Conservation (phyloP, 1,140 invertebrate species). For the Drosophila asahinai region DNA sequence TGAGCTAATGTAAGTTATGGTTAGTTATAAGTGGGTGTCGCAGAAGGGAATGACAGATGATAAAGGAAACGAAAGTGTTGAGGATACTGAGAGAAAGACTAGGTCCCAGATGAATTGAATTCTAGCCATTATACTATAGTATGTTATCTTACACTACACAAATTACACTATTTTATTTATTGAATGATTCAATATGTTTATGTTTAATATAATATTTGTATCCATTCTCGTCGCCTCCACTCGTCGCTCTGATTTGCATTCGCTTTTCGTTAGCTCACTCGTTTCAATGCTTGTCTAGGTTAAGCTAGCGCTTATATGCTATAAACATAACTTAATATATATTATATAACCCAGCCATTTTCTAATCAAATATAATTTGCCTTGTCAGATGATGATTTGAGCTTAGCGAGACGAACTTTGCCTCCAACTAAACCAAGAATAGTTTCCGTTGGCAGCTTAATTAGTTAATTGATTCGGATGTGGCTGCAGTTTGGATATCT, state of each 20-base stretch:
- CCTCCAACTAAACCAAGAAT: neutral
- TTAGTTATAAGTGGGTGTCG: conserved; percentile 50
- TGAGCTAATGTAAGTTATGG: conserved; percentile 70
- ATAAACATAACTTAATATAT: neutral
- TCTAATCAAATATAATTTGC: neutral
- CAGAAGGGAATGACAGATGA: neutral
- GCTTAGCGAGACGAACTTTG: no score
- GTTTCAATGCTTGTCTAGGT: no score
- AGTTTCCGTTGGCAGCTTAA: conserved; percentile 30
- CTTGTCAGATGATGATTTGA: conserved; percentile 1
- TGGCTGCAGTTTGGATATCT: conserved; percentile 17
- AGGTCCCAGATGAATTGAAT: neutral
- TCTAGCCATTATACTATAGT: no score
- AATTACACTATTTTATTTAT: no score
- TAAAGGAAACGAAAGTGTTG: conserved; percentile 34
- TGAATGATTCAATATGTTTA: no score
- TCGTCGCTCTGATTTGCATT: no score
- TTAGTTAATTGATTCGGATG: conserved; percentile 43
- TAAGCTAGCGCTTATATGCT: no score
- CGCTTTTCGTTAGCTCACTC: no score
- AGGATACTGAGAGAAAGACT: neutral
- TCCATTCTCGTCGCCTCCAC: no score
- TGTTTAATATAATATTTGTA: no score
- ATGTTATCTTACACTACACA: no score
- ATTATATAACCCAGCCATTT: neutral